Evolutionary conservation across 2,797 vertebrate species (phyloP).

Genomic region (Hephaestus fuliginosus): DNA sequence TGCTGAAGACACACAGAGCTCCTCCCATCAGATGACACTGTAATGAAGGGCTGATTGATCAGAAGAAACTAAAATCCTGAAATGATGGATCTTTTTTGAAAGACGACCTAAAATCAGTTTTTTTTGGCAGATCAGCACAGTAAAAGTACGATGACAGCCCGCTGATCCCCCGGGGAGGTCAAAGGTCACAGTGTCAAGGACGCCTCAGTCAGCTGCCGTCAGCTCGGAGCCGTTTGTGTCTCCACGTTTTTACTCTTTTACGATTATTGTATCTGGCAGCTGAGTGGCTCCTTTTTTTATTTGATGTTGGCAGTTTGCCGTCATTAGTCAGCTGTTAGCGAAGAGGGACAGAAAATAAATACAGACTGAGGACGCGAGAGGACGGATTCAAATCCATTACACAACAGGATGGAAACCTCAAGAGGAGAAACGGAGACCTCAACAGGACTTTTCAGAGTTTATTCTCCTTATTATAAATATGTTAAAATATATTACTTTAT

Average conservation of each 20-base stretch:
- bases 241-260: not conserved
- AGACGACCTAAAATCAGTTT: not conserved
- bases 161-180: conserved; percentile 15
- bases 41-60: too few species aligned
- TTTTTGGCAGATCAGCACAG: not conserved
- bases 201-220: conserved; percentile 32
- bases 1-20: too few species aligned
- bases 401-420: too few species aligned
- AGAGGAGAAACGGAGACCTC: too few species aligned
- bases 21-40: too few species aligned
- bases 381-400: too few species aligned
- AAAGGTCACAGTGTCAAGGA: conserved; percentile 24
- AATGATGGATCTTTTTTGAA: not conserved
- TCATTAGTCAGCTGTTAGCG: conserved; percentile 12
- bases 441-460: too few species aligned
- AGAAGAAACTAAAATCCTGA: not conserved
- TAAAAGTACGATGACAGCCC: not conserved
- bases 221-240: conserved; percentile 14
- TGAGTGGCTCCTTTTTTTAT: not conserved
- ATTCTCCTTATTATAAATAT: too few species aligned
- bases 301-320: conserved; percentile 13
- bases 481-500: too few species aligned
- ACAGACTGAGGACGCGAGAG: too few species aligned
- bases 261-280: conserved; percentile 25
- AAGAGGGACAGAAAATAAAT: too few species aligned